Evolutionary conservation across 2,888 invertebrate genomes (phyloP), one percentile per base, ranked within the genome.

Genomic region (Cephus pulcher): DNA sequence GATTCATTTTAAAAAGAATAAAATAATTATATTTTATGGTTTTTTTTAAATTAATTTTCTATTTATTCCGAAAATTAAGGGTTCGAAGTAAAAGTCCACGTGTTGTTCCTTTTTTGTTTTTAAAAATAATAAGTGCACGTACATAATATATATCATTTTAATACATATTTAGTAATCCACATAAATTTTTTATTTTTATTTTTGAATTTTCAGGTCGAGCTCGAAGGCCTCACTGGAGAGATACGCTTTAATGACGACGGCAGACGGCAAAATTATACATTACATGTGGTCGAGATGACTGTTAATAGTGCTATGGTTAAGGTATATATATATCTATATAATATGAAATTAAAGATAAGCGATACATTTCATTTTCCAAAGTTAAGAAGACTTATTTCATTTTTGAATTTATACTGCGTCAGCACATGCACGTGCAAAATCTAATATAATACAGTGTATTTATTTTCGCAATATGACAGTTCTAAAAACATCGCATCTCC

Each of bases 211-310:
- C 93, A 97, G 97, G 97, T 97, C 82, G 97, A 97, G 92, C 94
- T 97, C 85, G 97, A 97, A 92, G 98, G 98, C 15, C 93, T 98
- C 79, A 98, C 97, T 1, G 98, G 98, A 76, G 97, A 97, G 90
- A 96, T 98, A 86, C 95, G 96, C 76, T 98, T 98, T 92, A 97
- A 96, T 90, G 97, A 98, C 86, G 96, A 97, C 88, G 98, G 98
- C 23, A 95, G 96, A 86, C 93, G 98, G 76, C 95, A 96, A 89
- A 97, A 98, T 93, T 98, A 97, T 91, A 96, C 97, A 0, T 93
- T 98, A 82, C 96, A 98, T 90, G 96, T 97, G 80, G 96, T 98
- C 76, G 97, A 98, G 92, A 97, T 98, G 97, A 98, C 98, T 6
- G 96, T 97, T 78, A 97, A 98, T 88, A 97, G 97, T 89, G 97